A percentile compares a stretch with the other conserved stretches of the same genome.
These are phyloP conservation scores for Rhagium mordax DNA, from an alignment of 2,888 invertebrate species.

Conservation along the genomic window DNA sequence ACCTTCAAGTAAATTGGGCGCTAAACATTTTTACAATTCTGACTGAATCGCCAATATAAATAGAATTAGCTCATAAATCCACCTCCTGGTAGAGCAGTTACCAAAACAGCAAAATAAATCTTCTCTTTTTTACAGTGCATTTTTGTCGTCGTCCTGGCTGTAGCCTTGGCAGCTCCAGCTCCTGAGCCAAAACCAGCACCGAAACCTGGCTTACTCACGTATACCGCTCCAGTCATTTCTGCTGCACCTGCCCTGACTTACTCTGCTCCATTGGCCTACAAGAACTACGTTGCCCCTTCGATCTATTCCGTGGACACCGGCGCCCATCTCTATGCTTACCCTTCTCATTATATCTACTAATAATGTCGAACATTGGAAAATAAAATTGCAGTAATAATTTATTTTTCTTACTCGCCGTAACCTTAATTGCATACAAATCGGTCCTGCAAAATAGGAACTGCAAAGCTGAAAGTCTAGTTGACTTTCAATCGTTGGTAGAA, in stretches of 20 bases:
- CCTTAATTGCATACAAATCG: too few species aligned
- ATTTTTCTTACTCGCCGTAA: neutral
- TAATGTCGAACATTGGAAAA: neutral
- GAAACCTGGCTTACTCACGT: neutral
- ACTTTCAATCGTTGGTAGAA: too few species aligned
- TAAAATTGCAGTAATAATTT: neutral
- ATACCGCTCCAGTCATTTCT: neutral
- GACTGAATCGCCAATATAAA: too few species aligned
- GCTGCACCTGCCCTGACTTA: neutral
- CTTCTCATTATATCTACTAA: neutral
- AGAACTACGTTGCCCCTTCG: slow-evolving; percentile 8
- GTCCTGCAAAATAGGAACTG: too few species aligned
- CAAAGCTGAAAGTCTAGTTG: too few species aligned
- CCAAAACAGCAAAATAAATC: too few species aligned
- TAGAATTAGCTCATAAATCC: too few species aligned
- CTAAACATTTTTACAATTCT: too few species aligned
- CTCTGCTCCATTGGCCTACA: slow-evolving; percentile 1
- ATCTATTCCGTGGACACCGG: neutral
- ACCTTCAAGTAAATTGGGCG: too few species aligned
- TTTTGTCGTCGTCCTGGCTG: neutral
- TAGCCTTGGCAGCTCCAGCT: neutral
- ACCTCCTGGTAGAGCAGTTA: too few species aligned
- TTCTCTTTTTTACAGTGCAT: slow-evolving; percentile 2
- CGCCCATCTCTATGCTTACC: neutral
- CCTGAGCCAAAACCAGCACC: slow-evolving; percentile 4